Evolutionary conservation across 1,140 invertebrate species (phyloP), one percentile per base, ranked within the genome.

Genomic region (Archegozetes longisetosus): DNA sequence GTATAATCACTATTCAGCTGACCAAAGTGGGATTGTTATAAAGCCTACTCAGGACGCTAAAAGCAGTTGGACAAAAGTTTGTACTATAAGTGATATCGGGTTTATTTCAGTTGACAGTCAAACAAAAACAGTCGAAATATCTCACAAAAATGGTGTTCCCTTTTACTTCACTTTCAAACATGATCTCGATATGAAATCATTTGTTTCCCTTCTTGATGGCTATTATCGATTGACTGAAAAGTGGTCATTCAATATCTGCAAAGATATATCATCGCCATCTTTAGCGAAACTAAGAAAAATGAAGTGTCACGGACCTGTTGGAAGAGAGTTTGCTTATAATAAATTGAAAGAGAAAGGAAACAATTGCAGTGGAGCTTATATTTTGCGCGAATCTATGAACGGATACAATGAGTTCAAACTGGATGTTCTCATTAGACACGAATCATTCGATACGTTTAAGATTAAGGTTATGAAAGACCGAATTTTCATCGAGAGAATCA

Each of bases 201-300:
- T 91, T 73, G 82, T 92, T 53, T 85, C 85, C 53, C 74, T 83
- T 20, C 71, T 91, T 55, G 84, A 88, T 74, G 88, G 88, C 54
- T 93, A 93, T 71, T 91, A 90, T 69, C 80, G 88, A 65, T 74
- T 92, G 53, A 82, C 82, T 59, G 79, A 83, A 24, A 90, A 87
- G 73, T 92, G 88, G 87, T 90, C 82, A 26, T 88, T 88, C 68
- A 87, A 91, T 74, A 73, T 92, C 49, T 92, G 86, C 68, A 80
- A 80, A 68, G 81, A 87, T 63, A 76, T 86, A 47, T 71, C 76
- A 55, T 85, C 86, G 2, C 87, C 87, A 24, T 85, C 82, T 20
- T 72, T 92, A 32, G 75, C 79, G 65, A 78, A 77, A 66, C 69
- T 92, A n/a, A 77, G 82, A 64, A 72, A 75, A 52, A 73, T 85